A percentile compares a stretch with the other conserved stretches of the same genome.
These are phyloP conservation scores for Lasioglossum figueresi DNA, from an alignment of 2,888 invertebrate genomes.

Conservation along the genomic window DNA sequence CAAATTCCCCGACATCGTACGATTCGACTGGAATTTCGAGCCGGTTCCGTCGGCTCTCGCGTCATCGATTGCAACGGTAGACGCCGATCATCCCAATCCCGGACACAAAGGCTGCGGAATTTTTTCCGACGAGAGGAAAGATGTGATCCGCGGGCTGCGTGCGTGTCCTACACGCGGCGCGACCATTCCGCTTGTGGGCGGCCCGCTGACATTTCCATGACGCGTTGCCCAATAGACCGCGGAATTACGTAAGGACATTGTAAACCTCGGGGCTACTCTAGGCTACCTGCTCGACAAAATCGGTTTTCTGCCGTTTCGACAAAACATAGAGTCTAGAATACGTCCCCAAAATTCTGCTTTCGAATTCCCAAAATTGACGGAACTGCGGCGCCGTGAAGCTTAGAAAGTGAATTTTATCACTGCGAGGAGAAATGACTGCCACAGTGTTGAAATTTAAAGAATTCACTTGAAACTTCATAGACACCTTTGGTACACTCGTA, in stretches of 20 bases:
- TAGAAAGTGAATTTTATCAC: background rate
- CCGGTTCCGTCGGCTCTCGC: background rate
- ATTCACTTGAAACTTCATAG: background rate
- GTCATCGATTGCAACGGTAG: conserved; percentile 37
- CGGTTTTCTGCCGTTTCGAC: background rate
- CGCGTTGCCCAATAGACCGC: conserved; percentile 71
- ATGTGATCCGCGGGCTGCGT: conserved; percentile 65
- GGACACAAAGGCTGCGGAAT: conserved; percentile 51
- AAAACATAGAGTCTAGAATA: background rate
- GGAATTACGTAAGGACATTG: conserved; percentile 71
- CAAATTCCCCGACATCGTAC: background rate
- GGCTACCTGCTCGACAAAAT: background rate
- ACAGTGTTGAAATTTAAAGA: background rate
- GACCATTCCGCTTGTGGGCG: conserved; percentile 76
- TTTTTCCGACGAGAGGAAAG: conserved; percentile 51
- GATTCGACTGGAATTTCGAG: background rate
- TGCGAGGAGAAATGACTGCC: background rate
- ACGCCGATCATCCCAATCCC: conserved; percentile 45
- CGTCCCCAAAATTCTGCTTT: background rate
- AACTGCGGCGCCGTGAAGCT: background rate
- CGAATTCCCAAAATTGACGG: background rate
- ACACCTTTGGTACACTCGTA: background rate
- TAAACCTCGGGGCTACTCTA: conserved; percentile 60
- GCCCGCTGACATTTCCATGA: conserved; percentile 76
- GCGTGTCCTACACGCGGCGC: conserved; percentile 75